Conservation (phyloP, 1,140 invertebrate genomes). For the Diachasmimorpha longicaudata region DNA sequence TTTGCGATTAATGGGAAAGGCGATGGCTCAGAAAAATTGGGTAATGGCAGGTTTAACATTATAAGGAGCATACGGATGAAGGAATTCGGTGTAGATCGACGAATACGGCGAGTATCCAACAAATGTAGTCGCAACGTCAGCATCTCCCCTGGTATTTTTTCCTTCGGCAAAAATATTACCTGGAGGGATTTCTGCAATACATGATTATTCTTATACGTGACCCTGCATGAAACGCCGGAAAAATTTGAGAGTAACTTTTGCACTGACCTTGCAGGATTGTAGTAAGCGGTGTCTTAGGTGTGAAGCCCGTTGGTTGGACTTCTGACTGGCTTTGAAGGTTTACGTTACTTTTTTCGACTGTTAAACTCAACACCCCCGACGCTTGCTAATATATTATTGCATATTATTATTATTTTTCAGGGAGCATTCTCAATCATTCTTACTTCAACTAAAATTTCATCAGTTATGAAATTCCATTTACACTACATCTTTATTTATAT, state of each 20-base stretch:
- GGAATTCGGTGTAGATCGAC: not conserved
- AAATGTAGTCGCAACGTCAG: not conserved
- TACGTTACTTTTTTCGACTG: slow-evolving; percentile 17
- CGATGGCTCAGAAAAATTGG: not conserved
- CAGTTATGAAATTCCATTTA: too few relatives aligned
- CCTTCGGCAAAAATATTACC: not conserved
- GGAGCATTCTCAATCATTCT: too few relatives aligned
- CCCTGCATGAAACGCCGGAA: not conserved
- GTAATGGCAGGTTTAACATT: not conserved
- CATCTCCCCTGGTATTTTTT: not conserved
- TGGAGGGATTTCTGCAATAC: too few relatives aligned
- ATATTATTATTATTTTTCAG: too few relatives aligned
- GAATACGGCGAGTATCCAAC: not conserved
- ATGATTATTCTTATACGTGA: too few relatives aligned
- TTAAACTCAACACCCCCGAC: not conserved
- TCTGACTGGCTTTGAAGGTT: slow-evolving; percentile 28
- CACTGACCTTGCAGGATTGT: slow-evolving; percentile 14
- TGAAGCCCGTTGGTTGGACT: not conserved
- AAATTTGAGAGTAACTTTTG: not conserved
- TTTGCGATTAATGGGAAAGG: not conserved
- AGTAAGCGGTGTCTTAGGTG: not conserved
- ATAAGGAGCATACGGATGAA: not conserved
- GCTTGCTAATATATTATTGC: not conserved
- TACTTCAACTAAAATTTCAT: too few relatives aligned
- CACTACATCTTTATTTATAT: not conserved